These are phyloP conservation scores for Phlogophora meticulosa DNA, from an alignment of 2,888 invertebrate genomes.

Conservation along the genomic window DNA sequence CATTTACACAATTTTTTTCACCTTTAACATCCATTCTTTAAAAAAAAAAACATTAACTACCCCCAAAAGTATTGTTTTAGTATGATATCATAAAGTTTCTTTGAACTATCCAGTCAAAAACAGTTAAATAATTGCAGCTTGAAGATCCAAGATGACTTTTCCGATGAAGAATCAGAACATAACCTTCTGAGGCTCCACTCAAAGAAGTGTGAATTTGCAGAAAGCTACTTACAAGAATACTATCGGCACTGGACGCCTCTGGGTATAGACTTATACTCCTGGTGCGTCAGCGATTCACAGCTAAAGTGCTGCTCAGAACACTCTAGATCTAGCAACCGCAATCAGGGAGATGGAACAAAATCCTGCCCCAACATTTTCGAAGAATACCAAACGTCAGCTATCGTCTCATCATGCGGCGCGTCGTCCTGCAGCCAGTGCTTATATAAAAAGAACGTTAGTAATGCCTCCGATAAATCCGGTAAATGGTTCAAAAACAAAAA, in stretches of 20 bases:
- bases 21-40: too few species aligned
- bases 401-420: conserved; percentile 73
- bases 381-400: conserved; percentile 71
- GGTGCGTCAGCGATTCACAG: conserved; percentile 77
- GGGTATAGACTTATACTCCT: conserved; percentile 75
- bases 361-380: conserved; percentile 82
- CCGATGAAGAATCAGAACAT: conserved; percentile 75
- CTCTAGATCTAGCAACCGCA: conserved; percentile 66
- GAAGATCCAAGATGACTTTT: conserved; percentile 73
- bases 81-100: too few species aligned
- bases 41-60: too few species aligned
- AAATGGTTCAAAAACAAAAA: conserved; percentile 66
- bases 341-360: conserved; percentile 73
- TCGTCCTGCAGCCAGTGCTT: conserved; percentile 62
- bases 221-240: conserved; percentile 81
- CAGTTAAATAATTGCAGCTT: conserved; percentile 67
- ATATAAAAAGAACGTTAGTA: conserved; percentile 51
- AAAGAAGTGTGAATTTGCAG: conserved; percentile 79
- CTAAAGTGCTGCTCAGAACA: conserved; percentile 73
- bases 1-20: too few species aligned
- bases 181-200: conserved; percentile 40
- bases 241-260: conserved; percentile 78
- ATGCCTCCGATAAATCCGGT: conserved; percentile 28
- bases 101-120: too few species aligned
- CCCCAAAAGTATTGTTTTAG: too few species aligned